Conservation (phyloP, 2,888 invertebrate species). For the Volucella bombylans region DNA sequence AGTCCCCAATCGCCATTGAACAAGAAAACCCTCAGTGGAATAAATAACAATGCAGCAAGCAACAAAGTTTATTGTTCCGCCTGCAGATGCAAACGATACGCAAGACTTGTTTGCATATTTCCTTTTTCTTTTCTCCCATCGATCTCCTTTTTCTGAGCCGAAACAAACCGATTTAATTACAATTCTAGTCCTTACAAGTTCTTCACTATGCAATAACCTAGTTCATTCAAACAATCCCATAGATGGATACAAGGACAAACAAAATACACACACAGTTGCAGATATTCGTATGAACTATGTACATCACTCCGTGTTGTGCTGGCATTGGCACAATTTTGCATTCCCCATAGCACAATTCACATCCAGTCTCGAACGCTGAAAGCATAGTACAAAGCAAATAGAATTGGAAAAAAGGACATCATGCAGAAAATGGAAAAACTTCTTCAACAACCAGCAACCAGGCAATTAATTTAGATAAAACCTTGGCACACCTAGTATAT, state of each 20-base stretch:
- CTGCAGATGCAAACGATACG: slow-evolving; percentile 24
- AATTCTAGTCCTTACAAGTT: slow-evolving; percentile 39
- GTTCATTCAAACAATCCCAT: slow-evolving; percentile 5
- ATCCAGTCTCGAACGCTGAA: neutral
- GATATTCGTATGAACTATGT: neutral
- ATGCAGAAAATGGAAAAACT: slow-evolving; percentile 80
- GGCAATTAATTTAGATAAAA: slow-evolving; percentile 67
- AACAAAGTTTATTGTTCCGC: slow-evolving; percentile 19
- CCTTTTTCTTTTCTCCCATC: slow-evolving; percentile 16
- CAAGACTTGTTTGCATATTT: slow-evolving; percentile 37
- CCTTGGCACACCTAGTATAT: slow-evolving; percentile 50
- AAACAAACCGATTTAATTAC: slow-evolving; percentile 67
- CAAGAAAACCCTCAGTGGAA: neutral
- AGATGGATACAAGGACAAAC: neutral
- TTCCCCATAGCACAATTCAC: neutral
- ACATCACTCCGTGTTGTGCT: slow-evolving; percentile 29
- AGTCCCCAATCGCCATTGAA: neutral
- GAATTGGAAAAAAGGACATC: slow-evolving; percentile 78
- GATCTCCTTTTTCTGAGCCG: slow-evolving; percentile 27
- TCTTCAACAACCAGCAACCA: slow-evolving; percentile 61
- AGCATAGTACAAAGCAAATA: slow-evolving; percentile 61
- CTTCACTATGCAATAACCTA: slow-evolving; percentile 1
- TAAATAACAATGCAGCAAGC: slow-evolving; percentile 29
- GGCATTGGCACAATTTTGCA: slow-evolving; percentile 46
- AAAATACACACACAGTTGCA: neutral